These are phyloP conservation scores for Morone chrysops DNA, from an alignment of 2,113 vertebrate species.

Conservation along the genomic window DNA sequence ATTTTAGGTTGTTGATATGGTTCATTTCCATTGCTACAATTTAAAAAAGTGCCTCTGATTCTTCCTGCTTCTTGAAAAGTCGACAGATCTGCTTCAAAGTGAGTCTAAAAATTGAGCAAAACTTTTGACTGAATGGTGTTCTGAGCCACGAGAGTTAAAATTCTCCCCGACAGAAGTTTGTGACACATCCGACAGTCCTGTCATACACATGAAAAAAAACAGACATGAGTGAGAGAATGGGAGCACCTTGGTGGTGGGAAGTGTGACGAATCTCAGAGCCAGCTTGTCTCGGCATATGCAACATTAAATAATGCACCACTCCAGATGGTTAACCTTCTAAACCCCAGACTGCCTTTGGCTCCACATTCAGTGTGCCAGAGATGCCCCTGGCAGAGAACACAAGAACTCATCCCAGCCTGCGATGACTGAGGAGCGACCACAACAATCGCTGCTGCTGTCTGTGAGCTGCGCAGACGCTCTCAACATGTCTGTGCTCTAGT, in stretches of 20 bases:
- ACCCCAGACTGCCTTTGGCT: conserved; percentile 63
- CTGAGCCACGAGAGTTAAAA: conserved; percentile 1
- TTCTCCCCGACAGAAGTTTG: conserved; percentile 3
- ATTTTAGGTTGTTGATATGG: conserved; percentile 3
- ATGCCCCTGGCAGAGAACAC: conserved; percentile 57
- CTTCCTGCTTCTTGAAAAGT: neutral
- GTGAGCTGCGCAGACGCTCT: conserved; percentile 7
- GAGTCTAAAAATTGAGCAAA: neutral
- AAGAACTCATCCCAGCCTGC: conserved; percentile 18
- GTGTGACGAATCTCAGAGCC: conserved; percentile 42
- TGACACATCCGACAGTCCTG: conserved; percentile 19
- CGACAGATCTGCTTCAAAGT: neutral
- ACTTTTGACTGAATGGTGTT: neutral
- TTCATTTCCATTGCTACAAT: neutral
- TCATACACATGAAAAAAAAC: neutral
- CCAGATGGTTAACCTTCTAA: conserved; percentile 75
- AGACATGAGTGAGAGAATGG: conserved; percentile 36
- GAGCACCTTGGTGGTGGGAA: conserved; percentile 52
- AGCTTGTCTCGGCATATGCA: conserved; percentile 73
- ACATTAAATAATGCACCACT: conserved; percentile 79
- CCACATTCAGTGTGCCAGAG: conserved; percentile 60
- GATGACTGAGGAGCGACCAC: conserved; percentile 43
- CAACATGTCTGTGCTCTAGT: neutral
- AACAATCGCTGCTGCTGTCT: conserved; percentile 30
- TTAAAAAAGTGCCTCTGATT: neutral